phyloP scores from a whole-genome alignment of 2,113 vertebrate genomes.

The Merops nubicus region DNA sequence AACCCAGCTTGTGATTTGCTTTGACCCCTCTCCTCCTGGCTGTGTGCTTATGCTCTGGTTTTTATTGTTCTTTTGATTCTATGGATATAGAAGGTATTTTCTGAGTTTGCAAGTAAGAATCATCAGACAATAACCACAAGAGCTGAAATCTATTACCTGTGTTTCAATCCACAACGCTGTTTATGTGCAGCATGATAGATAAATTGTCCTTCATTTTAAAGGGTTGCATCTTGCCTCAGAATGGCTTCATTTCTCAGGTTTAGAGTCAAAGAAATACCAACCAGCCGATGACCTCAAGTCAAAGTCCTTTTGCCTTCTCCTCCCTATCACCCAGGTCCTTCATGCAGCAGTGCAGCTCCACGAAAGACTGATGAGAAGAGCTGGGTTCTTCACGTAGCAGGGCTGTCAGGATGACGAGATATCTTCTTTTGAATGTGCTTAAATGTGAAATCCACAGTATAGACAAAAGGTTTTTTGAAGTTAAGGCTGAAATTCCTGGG shows the following conservation, averaged over 20 bases:
- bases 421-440: not conserved
- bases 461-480: not conserved
- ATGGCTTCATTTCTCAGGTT: not conserved
- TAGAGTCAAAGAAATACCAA: not conserved
- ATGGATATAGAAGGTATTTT: fast-evolving
- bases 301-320: not conserved
- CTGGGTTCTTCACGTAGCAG: not conserved
- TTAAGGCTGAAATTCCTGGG: not conserved
- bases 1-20: not conserved
- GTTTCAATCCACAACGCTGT: not conserved
- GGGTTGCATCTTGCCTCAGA: not conserved
- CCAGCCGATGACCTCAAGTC: not conserved
- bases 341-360: not conserved
- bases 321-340: not conserved
- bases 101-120: not conserved
- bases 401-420: not conserved
- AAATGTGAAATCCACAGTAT: not conserved
- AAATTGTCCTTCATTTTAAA: not conserved
- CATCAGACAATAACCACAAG: not conserved
- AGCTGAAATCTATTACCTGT: fast-evolving
- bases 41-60: not conserved
- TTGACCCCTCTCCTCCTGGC: not conserved
- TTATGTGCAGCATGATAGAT: not conserved
- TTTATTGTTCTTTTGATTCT: not conserved
- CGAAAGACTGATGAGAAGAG: not conserved